Evolutionary conservation across 2,888 invertebrate genomes (phyloP), one percentile per base, ranked within the genome.

Genomic region (Himalopsyche anomala): DNA sequence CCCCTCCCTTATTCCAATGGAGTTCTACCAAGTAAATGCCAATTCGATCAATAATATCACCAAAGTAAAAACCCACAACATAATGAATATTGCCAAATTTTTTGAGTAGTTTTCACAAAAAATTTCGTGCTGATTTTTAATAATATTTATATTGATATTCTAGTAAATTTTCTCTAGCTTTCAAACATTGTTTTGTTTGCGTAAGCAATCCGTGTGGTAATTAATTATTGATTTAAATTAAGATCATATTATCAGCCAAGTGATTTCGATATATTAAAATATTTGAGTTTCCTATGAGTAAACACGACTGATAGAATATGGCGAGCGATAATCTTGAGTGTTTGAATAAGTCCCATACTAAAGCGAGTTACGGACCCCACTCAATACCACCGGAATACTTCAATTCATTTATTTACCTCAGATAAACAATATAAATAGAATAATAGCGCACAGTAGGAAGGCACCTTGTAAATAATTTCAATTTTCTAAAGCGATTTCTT

Each of bases 401-500:
- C 79, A 79, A 84, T 80, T 56, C 81, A 62, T 69, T 38, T 86
- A 82, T 87, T 86, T 85, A 69, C 85, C n/a, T 79, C 56, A 80
- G 81, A 84, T 86, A 86, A 88, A 87, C 86, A 87, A 45, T 54
- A 82, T 85, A 88, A 88, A 88, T 87, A 87, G 86, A 88, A 87
- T 88, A 87, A 87, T 88, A 84, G 88, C 88, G 85, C 84, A 80
- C 87, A 81, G 84, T 69, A 82, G 82, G 83, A 80, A 38, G 82
- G 83, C 74, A 62, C 19, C 62, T 62, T 74, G 85, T 85, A 82
- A 87, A 87, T 87, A 86, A 87, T 87, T 87, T 87, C 87, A 86
- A 87, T 87, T 87, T 85, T 85, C 88, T 80, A 86, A 86, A 85
- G 88, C 88, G 88, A 88, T 88, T 88, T 88, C 88, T 87, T 88